A percentile compares a stretch with the other conserved stretches of the same genome.
Conservation (phyloP, 2,888 invertebrate species). For the Melangyna quadrimaculata region DNA sequence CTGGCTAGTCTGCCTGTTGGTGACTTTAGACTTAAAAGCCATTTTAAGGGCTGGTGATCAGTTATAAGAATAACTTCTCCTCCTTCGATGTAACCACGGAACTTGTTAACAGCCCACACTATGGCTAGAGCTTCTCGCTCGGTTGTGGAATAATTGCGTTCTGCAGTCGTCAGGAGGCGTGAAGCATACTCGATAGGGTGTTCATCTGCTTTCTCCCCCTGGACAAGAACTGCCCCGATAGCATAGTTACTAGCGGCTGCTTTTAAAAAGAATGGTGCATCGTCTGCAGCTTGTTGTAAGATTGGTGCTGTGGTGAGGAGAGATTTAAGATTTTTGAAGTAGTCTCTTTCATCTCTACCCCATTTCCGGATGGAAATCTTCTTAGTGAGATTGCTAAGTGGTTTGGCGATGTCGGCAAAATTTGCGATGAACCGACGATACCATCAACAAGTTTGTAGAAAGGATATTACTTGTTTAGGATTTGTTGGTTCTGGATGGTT, state of each 20-base stretch:
- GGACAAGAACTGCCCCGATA: constrained; percentile 38
- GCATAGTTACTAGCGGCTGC: constrained; percentile 30
- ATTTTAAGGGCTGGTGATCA: constrained; percentile 32
- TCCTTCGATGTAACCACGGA: constrained; percentile 27
- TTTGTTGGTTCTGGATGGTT: constrained; percentile 71
- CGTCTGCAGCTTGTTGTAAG: constrained; percentile 30
- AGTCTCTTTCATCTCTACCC: not conserved
- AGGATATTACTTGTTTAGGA: constrained; percentile 64
- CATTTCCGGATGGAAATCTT: constrained; percentile 57
- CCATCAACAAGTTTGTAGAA: constrained; percentile 63
- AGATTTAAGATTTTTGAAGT: not conserved
- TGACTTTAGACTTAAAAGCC: not conserved
- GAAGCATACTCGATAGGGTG: constrained; percentile 73
- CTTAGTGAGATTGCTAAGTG: constrained; percentile 74
- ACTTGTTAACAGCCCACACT: constrained; percentile 13
- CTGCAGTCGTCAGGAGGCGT: constrained; percentile 63
- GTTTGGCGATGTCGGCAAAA: constrained; percentile 72
- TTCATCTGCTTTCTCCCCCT: constrained; percentile 51
- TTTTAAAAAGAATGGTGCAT: not conserved
- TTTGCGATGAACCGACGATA: constrained; percentile 55
- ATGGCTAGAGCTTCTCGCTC: constrained; percentile 19
- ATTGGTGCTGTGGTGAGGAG: constrained; percentile 10
- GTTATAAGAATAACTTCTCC: constrained; percentile 29
- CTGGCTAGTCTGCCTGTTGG: no score
- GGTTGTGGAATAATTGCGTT: constrained; percentile 23